These are phyloP conservation scores for Zaprionus lineosus DNA, from an alignment of 2,888 invertebrate species.

Conservation along the genomic window DNA sequence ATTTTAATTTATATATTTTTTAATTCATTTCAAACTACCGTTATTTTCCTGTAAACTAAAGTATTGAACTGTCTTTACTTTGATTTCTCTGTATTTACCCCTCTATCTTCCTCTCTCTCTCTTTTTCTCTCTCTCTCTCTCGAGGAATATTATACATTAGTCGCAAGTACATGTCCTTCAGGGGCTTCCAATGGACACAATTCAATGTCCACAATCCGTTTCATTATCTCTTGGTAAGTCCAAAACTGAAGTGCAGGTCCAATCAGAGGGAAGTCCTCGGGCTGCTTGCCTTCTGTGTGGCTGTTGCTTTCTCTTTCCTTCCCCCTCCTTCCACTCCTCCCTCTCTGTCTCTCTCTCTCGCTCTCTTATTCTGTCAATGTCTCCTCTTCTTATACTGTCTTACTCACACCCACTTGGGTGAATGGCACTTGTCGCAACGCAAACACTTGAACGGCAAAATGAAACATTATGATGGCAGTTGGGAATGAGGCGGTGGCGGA, in stretches of 20 bases:
- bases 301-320: too few species aligned
- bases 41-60: too few species aligned
- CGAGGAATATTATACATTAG: not conserved
- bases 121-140: not conserved
- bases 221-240: slow-evolving; percentile 32
- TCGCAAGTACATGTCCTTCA: not conserved
- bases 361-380: slow-evolving; percentile 2
- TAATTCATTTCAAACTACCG: too few species aligned
- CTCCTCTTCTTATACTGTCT: slow-evolving; percentile 7
- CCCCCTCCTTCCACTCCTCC: not conserved
- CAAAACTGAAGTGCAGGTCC: slow-evolving; percentile 17
- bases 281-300: too few species aligned
- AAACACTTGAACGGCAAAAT: slow-evolving; percentile 55
- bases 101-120: not conserved
- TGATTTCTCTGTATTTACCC: not conserved
- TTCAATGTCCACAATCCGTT: slow-evolving; percentile 20
- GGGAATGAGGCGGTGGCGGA: slow-evolving; percentile 8
- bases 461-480: slow-evolving; percentile 61
- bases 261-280: slow-evolving; percentile 13
- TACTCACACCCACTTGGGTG: slow-evolving; percentile 4
- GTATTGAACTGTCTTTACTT: slow-evolving; percentile 10
- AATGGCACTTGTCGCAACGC: slow-evolving; percentile 40
- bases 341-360: not conserved
- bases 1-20: too few species aligned
- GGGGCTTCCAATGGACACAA: not conserved